Evolutionary conservation across 2,797 vertebrate species (phyloP).

Genomic region (Gallirallus australis): DNA sequence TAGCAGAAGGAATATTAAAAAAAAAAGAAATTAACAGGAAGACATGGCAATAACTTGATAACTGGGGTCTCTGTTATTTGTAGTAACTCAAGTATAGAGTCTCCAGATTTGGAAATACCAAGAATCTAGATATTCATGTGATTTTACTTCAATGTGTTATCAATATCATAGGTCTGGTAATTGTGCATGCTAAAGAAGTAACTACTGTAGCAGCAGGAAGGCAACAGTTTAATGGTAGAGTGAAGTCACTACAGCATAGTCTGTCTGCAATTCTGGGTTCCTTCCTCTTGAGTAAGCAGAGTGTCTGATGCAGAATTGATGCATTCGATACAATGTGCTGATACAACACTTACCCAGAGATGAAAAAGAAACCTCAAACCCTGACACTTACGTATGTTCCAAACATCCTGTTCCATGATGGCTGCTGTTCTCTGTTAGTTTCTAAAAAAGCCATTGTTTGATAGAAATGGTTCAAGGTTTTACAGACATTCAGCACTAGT

Average conservation of each 20-base stretch:
- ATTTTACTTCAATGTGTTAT: not conserved
- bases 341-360: not conserved
- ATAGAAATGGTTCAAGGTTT: not conserved
- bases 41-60: not conserved
- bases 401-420: not conserved
- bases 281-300: not conserved
- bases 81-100: not conserved
- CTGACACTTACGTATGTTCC: not conserved
- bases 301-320: not conserved
- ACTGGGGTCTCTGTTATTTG: not conserved
- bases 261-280: not conserved
- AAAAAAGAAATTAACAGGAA: not conserved
- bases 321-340: not conserved
- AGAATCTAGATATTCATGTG: not conserved
- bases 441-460: not conserved
- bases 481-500: not conserved
- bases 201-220: not conserved
- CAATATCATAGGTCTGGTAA: not conserved
- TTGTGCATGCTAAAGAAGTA: not conserved
- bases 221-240: not conserved
- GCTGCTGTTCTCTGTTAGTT: not conserved
- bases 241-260: not conserved
- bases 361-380: not conserved
- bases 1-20: not conserved
- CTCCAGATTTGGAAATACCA: not conserved